These are phyloP conservation scores for Epicauta chinensis DNA, from an alignment of 1,140 invertebrate species.

Conservation along the genomic window DNA sequence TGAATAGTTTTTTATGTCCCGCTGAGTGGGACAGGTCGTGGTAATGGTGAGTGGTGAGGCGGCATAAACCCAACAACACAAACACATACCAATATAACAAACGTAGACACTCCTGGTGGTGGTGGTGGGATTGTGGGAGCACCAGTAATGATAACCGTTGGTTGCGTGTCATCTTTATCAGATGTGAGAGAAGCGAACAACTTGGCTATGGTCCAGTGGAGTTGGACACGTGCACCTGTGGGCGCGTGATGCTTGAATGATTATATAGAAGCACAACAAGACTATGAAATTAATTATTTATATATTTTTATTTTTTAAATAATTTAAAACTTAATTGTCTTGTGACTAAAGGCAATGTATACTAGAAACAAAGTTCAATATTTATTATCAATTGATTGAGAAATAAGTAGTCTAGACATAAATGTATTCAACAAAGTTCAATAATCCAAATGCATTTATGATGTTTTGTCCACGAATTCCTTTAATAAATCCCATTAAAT, in stretches of 20 bases:
- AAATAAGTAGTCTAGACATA: no score
- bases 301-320: no score
- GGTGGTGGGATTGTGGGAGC: slow-evolving; percentile 6
- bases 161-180: slow-evolving; percentile 14
- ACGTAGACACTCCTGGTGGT: not conserved
- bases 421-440: no score
- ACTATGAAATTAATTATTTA: no score
- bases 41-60: not conserved
- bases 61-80: not conserved
- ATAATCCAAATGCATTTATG: no score
- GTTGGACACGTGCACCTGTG: slow-evolving; percentile 10
- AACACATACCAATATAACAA: not conserved
- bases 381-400: no score
- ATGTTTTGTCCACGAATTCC: no score
- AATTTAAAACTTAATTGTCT: no score
- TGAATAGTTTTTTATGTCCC: slow-evolving; percentile 14
- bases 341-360: no score
- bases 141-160: slow-evolving; percentile 10
- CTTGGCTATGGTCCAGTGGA: slow-evolving; percentile 9
- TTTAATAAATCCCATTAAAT: no score
- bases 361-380: no score
- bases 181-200: not conserved
- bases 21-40: slow-evolving; percentile 16
- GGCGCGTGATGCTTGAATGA: not conserved
- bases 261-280: no score